A percentile compares a stretch with the other conserved stretches of the same genome.
Evolutionary conservation across 2,113 vertebrate species (phyloP).

Genomic region (Smithornis capensis): DNA sequence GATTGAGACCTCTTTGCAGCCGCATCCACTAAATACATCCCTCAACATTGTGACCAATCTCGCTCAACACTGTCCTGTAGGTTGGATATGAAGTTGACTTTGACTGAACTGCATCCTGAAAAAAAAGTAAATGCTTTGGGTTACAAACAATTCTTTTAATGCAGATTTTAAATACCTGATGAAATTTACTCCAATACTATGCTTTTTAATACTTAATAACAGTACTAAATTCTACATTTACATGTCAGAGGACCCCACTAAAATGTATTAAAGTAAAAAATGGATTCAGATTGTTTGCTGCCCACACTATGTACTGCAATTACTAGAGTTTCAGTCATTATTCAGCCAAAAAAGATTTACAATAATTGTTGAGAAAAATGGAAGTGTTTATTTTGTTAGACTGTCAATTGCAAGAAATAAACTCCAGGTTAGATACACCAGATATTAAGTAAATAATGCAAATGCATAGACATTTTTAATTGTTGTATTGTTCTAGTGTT

Average conservation of each 20-base stretch:
- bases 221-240: background rate
- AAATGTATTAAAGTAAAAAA: background rate
- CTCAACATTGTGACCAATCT: background rate
- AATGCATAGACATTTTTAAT: background rate
- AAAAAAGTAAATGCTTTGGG: background rate
- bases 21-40: background rate
- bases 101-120: background rate
- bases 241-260: background rate
- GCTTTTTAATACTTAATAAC: background rate
- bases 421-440: background rate
- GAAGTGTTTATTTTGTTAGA: background rate
- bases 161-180: background rate
- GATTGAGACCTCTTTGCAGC: background rate
- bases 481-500: background rate
- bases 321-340: background rate
- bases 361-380: background rate
- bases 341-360: background rate
- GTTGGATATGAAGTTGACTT: background rate
- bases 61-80: too few species aligned
- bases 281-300: background rate
- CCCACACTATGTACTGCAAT: background rate
- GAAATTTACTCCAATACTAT: background rate
- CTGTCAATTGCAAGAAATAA: background rate
- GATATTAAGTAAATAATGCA: background rate
- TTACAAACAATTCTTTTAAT: background rate